Evolutionary conservation across 2,888 invertebrate species (phyloP).

Genomic region (Brenthis hecate): DNA sequence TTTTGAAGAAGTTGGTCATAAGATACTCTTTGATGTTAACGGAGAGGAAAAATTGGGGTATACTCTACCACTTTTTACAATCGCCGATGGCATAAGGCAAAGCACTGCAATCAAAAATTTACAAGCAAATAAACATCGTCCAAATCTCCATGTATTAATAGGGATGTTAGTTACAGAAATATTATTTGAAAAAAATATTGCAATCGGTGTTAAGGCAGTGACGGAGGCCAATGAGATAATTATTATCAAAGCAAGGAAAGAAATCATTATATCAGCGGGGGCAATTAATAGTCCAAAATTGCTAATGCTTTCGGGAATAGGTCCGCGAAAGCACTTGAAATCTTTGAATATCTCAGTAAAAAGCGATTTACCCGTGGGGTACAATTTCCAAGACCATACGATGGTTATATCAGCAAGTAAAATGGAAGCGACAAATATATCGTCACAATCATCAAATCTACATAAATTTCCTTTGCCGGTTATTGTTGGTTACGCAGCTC

Average conservation of each 20-base stretch:
- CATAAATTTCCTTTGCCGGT: slow-evolving; percentile 41
- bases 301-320: slow-evolving; percentile 56
- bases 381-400: slow-evolving; percentile 53
- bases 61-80: slow-evolving; percentile 46
- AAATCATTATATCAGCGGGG: slow-evolving; percentile 56
- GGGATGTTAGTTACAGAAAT: slow-evolving; percentile 49
- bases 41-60: slow-evolving; percentile 52
- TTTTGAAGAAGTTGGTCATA: slow-evolving; percentile 52
- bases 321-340: slow-evolving; percentile 50
- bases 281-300: slow-evolving; percentile 52
- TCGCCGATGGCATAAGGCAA: slow-evolving; percentile 48
- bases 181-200: slow-evolving; percentile 48
- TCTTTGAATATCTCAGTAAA: slow-evolving; percentile 46
- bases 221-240: slow-evolving; percentile 38
- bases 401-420: slow-evolving; percentile 38
- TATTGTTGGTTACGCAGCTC: slow-evolving; percentile 44
- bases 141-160: slow-evolving; percentile 50
- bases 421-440: slow-evolving; percentile 59
- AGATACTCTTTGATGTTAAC: slow-evolving; percentile 50
- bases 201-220: slow-evolving; percentile 47
- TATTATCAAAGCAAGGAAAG: slow-evolving; percentile 46
- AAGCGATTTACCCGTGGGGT: slow-evolving; percentile 53
- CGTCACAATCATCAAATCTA: slow-evolving; percentile 45
- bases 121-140: slow-evolving; percentile 42
- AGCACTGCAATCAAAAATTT: slow-evolving; percentile 50